phyloP scores from a whole-genome alignment of 2,888 invertebrate species.

The Papilio elwesi region DNA sequence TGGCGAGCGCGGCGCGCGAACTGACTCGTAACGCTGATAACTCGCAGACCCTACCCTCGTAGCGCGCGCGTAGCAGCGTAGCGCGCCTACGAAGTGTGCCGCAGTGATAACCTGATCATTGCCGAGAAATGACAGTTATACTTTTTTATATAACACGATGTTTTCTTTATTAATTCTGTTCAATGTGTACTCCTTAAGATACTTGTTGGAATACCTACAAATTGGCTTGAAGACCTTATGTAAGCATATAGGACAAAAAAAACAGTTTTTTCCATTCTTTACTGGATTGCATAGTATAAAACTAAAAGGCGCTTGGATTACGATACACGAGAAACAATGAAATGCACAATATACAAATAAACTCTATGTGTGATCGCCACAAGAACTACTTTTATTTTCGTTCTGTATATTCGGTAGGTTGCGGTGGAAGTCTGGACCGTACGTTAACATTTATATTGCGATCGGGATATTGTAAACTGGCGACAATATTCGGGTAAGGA shows the following conservation, averaged over 20 bases:
- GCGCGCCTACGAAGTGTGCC: constrained; percentile 11
- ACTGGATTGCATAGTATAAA: too few relatives aligned
- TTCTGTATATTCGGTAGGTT: not conserved
- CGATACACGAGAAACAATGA: too few relatives aligned
- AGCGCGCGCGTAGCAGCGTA: constrained; percentile 25
- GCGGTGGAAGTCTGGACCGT: not conserved
- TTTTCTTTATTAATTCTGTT: not conserved
- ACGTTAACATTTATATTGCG: not conserved
- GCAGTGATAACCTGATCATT: constrained; percentile 30
- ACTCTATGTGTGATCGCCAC: too few relatives aligned
- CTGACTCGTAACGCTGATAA: constrained; percentile 40
- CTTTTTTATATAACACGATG: too few relatives aligned
- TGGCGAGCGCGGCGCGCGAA: constrained; percentile 45
- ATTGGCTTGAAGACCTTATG: too few relatives aligned
- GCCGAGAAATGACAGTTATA: not conserved
- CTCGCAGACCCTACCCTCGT: constrained; percentile 23
- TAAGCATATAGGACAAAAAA: too few relatives aligned
- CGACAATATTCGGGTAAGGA: constrained; percentile 1
- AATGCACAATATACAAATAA: too few relatives aligned
- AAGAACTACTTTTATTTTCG: not conserved
- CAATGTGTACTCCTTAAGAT: not conserved
- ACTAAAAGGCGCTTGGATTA: too few relatives aligned
- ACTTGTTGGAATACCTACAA: not conserved
- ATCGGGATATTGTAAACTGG: not conserved
- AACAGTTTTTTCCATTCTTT: not conserved